These are phyloP conservation scores for Naso thynnoides DNA, from an alignment of 2,797 vertebrate species.

Conservation along the genomic window DNA sequence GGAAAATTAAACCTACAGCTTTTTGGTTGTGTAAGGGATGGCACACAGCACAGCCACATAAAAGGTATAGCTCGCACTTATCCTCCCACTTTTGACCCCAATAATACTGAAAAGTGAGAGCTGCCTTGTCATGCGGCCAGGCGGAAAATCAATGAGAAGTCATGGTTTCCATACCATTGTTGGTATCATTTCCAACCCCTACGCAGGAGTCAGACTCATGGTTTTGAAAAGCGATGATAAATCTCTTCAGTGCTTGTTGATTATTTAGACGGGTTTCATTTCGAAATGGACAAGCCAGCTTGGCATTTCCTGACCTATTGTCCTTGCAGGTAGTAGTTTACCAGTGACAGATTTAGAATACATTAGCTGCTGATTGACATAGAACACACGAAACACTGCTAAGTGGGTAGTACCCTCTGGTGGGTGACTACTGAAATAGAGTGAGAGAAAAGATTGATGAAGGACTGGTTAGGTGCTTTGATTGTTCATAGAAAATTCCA, in stretches of 20 bases:
- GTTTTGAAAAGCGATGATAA: constrained; percentile 40
- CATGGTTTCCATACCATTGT: constrained; percentile 65
- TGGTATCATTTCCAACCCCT: constrained; percentile 49
- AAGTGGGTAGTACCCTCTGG: constrained; percentile 71
- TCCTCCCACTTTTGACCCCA: constrained; percentile 57
- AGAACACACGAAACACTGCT: constrained; percentile 50
- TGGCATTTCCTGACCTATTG: constrained; percentile 54
- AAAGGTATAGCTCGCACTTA: constrained; percentile 32
- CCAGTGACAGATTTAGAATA: constrained; percentile 59
- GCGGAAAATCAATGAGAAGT: constrained; percentile 71
- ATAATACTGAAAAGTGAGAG: constrained; percentile 51
- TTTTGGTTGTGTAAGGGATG: constrained; percentile 28
- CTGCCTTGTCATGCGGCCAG: constrained; percentile 52
- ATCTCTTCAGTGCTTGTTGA: constrained; percentile 53
- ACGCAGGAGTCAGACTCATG: constrained; percentile 26
- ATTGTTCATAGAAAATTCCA: constrained; percentile 66
- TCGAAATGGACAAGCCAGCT: constrained; percentile 45
- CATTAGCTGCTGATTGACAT: constrained; percentile 65
- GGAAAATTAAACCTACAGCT: constrained; percentile 36
- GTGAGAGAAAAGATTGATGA: constrained; percentile 31
- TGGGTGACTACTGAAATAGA: constrained; percentile 67
- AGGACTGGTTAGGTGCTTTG: constrained; percentile 50
- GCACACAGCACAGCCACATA: constrained; percentile 24
- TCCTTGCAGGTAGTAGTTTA: constrained; percentile 57
- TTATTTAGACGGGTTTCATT: constrained; percentile 53